Evolutionary conservation across 2,888 invertebrate species (phyloP).

Genomic region (Muschampia plurimacula): DNA sequence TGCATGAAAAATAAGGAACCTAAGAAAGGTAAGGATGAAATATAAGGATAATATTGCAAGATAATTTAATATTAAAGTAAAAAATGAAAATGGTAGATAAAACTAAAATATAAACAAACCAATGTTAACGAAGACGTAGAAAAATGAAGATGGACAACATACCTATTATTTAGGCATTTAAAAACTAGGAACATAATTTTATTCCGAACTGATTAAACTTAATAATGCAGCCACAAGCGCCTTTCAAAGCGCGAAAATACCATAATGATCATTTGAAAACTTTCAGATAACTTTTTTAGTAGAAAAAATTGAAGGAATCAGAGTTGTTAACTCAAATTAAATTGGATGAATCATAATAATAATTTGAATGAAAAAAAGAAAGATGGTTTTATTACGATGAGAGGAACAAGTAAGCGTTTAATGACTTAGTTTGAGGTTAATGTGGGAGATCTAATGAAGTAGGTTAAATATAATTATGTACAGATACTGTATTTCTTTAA

Average conservation of each 20-base stretch:
- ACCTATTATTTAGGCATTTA: too few relatives aligned
- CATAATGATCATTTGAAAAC: constrained; percentile 34
- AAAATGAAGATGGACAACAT: too few relatives aligned
- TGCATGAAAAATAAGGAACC: background rate
- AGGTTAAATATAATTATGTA: too few relatives aligned
- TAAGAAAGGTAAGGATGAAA: too few relatives aligned
- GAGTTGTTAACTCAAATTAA: constrained; percentile 27
- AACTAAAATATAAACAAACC: too few relatives aligned
- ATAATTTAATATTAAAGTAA: too few relatives aligned
- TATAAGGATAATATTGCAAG: too few relatives aligned
- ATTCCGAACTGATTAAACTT: constrained; percentile 4
- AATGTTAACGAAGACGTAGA: too few relatives aligned
- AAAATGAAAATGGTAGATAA: too few relatives aligned
- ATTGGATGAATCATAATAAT: constrained; percentile 25
- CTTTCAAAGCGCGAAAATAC: constrained; percentile 11
- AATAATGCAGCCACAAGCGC: constrained; percentile 5
- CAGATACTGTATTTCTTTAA: too few relatives aligned
- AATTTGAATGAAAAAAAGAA: background rate
- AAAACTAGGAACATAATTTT: background rate
- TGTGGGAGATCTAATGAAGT: too few relatives aligned
- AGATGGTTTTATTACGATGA: background rate
- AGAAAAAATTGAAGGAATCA: constrained; percentile 17
- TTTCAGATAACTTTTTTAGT: constrained; percentile 18
- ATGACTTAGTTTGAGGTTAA: too few relatives aligned
- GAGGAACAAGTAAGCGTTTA: background rate